Base-by-base conservation (phyloP, 2,888 invertebrate species). In the Priocnemis perturbator region DNA sequence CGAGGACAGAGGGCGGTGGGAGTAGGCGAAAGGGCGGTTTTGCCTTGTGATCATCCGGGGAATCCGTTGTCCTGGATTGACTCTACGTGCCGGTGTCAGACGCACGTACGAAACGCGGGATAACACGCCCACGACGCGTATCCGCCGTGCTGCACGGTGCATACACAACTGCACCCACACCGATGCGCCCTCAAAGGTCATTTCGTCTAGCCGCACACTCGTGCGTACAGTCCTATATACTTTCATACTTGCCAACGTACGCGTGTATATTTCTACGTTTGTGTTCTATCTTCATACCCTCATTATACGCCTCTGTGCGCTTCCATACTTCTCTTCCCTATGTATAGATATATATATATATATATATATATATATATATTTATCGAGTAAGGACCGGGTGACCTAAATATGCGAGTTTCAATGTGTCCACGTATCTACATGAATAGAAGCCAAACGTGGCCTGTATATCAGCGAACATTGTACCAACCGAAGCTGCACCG, bases 101-200 rank as follows among this genome's bases (percentile, higher is more conserved):
- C 70, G 69, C 73, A 81, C 81, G 71, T 74, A 74, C 66, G 71
- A 75, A 79, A 82, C 61, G 71, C 67, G 66, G 66, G 77, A 81
- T 82, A 79, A 76, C 73, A 74, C 65, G 68, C 19, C 15, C 47
- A 47, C 66, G 61, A 77, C 71, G 73, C 68, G 67, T 64, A 69
- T 56, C 57, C 58, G 19, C 20, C 65, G 20, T 5, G 20, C 47
- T 21, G 17, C 9, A 4, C 50, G 17, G 3, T 67, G 71, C 79
- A 78, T 78, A 76, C 76, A 62, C 71, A 78, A 75, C 69, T 74
- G 66, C 37, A 37, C 37, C 37, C 2, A 37, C 37, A 48, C 64
- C 64, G 44, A 44, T 62, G 59, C 57, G 44, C 62, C 68, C 63
- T 73, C 66, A 76, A 72, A 76, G 76, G 67, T 71, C 74, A 69